phyloP scores from a whole-genome alignment of 1,140 invertebrate genomes.

The Diabrotica undecimpunctata region DNA sequence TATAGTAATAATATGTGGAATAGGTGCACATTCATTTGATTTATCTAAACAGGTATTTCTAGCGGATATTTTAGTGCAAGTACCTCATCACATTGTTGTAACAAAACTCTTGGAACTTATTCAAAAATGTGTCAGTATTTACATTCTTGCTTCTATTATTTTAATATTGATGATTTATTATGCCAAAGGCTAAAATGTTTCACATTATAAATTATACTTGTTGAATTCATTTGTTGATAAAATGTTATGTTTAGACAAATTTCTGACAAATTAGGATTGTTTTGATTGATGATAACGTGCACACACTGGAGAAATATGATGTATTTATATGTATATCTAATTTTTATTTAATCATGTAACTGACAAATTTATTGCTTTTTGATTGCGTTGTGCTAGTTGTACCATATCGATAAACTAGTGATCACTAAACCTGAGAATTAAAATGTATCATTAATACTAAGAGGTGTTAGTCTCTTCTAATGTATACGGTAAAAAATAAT shows the following conservation, averaged over 20 bases:
- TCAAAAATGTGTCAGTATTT: conserved; percentile 12
- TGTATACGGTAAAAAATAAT: too few relatives aligned
- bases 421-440: too few relatives aligned
- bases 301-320: not conserved
- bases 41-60: conserved; percentile 6
- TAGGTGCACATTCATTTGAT: conserved; percentile 1
- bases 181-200: conserved; percentile 2
- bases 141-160: conserved; percentile 8
- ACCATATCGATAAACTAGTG: too few relatives aligned
- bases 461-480: too few relatives aligned
- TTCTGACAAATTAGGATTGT: conserved; percentile 13
- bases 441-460: too few relatives aligned
- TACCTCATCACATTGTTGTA: conserved; percentile 8
- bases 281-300: not conserved
- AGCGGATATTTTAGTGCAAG: conserved; percentile 9
- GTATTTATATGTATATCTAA: not conserved
- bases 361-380: too few relatives aligned
- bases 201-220: not conserved
- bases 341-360: not conserved
- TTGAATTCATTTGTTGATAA: conserved; percentile 3
- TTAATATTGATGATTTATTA: conserved; percentile 6
- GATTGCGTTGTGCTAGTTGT: too few relatives aligned
- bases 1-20: too few relatives aligned
- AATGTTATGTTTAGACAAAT: conserved; percentile 8
- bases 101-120: not conserved